Evolutionary conservation across 2,113 vertebrate species (phyloP).

Genomic region (Phylloscopus trochiloides): DNA sequence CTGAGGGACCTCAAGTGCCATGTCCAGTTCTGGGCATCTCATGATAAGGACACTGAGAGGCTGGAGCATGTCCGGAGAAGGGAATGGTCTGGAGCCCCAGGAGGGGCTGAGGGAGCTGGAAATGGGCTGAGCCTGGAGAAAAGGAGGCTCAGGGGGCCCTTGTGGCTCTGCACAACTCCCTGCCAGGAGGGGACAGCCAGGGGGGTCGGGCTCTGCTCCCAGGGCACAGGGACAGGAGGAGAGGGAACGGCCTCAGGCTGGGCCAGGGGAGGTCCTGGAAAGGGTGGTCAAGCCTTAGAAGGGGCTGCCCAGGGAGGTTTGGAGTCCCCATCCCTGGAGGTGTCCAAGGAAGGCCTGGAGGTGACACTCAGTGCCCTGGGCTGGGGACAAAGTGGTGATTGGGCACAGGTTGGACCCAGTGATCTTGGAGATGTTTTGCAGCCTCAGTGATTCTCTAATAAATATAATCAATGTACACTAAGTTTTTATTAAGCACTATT

Average conservation of each 20-base stretch:
- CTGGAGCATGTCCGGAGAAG: rapidly evolving
- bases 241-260: neutral
- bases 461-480: too few species aligned
- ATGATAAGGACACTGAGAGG: neutral
- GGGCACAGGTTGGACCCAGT: neutral
- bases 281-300: rapidly evolving
- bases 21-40: neutral
- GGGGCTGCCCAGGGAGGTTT: neutral
- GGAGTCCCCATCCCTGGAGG: neutral
- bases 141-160: neutral
- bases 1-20: neutral
- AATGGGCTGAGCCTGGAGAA: neutral
- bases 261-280: neutral
- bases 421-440: neutral
- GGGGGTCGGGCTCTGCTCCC: neutral
- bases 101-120: neutral
- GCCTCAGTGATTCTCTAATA: neutral
- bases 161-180: neutral
- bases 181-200: neutral
- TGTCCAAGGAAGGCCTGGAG: rapidly evolving
- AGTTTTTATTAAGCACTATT: neutral
- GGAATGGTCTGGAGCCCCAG: neutral
- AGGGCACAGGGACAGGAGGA: neutral
- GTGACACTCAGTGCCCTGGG: neutral
- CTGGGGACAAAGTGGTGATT: neutral